A percentile compares a stretch with the other conserved stretches of the same genome.
Conservation (phyloP, 2,888 invertebrate genomes). For the Marronus borbonicus region DNA sequence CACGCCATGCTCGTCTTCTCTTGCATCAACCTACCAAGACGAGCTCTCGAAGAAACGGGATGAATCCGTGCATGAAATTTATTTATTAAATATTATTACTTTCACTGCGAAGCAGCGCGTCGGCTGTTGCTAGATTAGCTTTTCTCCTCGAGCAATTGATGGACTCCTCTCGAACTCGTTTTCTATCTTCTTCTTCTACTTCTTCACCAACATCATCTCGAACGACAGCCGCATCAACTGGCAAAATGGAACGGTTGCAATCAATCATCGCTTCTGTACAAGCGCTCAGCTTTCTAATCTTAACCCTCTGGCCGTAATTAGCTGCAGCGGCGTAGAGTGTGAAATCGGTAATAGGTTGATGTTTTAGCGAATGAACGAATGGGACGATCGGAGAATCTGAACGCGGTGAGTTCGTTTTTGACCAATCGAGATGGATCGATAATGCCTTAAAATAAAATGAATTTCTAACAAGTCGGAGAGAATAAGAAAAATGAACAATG, state of each 20-base stretch:
- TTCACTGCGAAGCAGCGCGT: constrained; percentile 6
- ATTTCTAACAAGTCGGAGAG: too few relatives aligned
- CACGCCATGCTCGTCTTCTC: too few relatives aligned
- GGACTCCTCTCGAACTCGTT: not conserved
- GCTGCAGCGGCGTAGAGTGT: not conserved
- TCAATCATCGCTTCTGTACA: constrained; percentile 16
- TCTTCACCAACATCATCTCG: too few relatives aligned
- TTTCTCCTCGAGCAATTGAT: not conserved
- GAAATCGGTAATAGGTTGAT: constrained; percentile 7
- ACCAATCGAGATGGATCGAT: constrained; percentile 1
- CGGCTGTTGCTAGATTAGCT: not conserved
- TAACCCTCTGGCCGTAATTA: constrained; percentile 34
- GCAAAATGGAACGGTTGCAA: constrained; percentile 18
- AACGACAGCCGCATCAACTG: not conserved
- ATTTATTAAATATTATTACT: constrained; percentile 29
- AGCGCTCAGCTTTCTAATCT: constrained; percentile 29
- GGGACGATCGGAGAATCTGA: not conserved
- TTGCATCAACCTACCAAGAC: too few relatives aligned
- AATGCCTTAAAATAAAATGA: too few relatives aligned
- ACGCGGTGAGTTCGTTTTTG: not conserved
- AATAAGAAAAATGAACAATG: too few relatives aligned
- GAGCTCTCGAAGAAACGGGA: not conserved
- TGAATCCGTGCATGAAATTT: constrained; percentile 30
- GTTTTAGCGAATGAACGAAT: not conserved
- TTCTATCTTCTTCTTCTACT: too few relatives aligned